These are phyloP conservation scores for Achatina immaculata DNA, from an alignment of 1,140 invertebrate species.

Conservation along the genomic window DNA sequence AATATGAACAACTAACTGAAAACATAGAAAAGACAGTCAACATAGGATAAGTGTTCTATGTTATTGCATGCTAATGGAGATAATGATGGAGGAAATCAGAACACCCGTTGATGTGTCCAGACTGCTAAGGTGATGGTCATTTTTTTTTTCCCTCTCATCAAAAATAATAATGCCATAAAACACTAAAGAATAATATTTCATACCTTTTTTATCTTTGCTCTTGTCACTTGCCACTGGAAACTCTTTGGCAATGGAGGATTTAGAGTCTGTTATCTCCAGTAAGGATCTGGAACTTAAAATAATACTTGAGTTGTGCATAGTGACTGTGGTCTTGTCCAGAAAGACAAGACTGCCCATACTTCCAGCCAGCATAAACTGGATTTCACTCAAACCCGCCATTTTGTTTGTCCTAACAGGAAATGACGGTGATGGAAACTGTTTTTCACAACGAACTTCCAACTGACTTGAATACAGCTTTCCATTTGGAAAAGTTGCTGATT, in stretches of 20 bases:
- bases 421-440: background rate
- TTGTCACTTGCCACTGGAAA: background rate
- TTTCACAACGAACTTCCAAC: background rate
- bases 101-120: too few species aligned
- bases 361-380: slow-evolving; percentile 25
- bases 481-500: background rate
- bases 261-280: too few species aligned
- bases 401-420: background rate
- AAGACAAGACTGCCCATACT: slow-evolving; percentile 21
- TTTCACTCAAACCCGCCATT: background rate
- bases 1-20: too few species aligned
- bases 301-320: too few species aligned
- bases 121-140: background rate
- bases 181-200: background rate
- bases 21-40: too few species aligned
- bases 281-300: too few species aligned
- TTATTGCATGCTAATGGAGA: too few species aligned
- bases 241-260: too few species aligned
- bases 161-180: too few species aligned
- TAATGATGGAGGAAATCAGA: too few species aligned
- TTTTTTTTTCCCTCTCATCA: too few species aligned
- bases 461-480: slow-evolving; percentile 5
- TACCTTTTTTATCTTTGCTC: background rate
- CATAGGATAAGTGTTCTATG: too few species aligned
- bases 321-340: slow-evolving; percentile 8